Base-by-base conservation (phyloP, 2,888 invertebrate species). In the Busseola fusca region DNA sequence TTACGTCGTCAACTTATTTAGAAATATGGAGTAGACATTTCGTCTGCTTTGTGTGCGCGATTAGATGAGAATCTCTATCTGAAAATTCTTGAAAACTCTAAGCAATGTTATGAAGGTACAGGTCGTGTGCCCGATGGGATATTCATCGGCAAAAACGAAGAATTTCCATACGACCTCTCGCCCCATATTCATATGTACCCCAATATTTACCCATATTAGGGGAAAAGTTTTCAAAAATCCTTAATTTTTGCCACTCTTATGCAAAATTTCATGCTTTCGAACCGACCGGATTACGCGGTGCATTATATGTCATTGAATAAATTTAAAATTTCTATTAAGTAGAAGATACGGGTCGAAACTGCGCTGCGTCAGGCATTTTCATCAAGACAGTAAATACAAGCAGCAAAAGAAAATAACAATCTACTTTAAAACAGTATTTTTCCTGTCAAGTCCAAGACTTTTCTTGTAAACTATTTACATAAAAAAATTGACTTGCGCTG, bases 401-500 rank as follows among this genome's bases (percentile, higher is more conserved):
- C 6, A 27, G 34, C 27, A 50, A 1, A 27, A 34, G 12, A 73
- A 62, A 80, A 48, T 3, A 30, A 25, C 30, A 37, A 25, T 14
- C 27, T 48, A 52, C 63, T 75, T 75, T 40, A 64, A 75, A 64
- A 27, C 21, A 25, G 27, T 37, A 56, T 79, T 58, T 65, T 30
- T 37, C n/a, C 27, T 45, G 9, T 62, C 75, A 74, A 54, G 16
- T 56, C 50, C 52, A 5, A 66, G 63, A 50, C 54, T 40, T 45
- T 40, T 52, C 50, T 74, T 18, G 50, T 34, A 50, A 37, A 64
- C 30, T 54, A 68, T 80, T 80, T 75, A 45, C 63, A 81, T 64
- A 64, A 66, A 76, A 75, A 77, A 77, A 80, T 60, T 59, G 42
- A 75, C 37, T 81, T 25, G 40, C 42, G 30, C 57, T 54, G 54